Evolutionary conservation across 2,888 invertebrate genomes (phyloP).

Genomic region (Altica lythri): DNA sequence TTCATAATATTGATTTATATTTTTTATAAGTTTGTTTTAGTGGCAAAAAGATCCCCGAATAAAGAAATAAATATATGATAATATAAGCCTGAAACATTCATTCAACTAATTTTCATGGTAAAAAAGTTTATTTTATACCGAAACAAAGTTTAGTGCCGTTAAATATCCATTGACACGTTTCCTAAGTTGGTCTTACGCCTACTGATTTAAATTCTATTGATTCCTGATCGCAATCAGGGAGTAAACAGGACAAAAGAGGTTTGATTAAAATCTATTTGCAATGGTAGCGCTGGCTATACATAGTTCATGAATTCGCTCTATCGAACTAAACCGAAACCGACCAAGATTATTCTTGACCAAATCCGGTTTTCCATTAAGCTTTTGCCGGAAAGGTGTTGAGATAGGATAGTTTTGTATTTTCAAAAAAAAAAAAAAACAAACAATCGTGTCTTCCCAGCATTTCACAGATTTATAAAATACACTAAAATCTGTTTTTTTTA

Average conservation of each 20-base stretch:
- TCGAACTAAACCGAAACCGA: background rate
- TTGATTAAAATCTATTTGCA: slow-evolving; percentile 10
- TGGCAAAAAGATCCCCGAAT: too few relatives aligned
- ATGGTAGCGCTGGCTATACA: background rate
- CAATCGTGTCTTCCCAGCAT: too few relatives aligned
- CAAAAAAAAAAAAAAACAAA: background rate
- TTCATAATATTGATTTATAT: too few relatives aligned
- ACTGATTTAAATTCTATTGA: background rate
- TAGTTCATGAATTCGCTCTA: background rate
- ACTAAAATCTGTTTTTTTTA: too few relatives aligned
- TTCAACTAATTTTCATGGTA: background rate
- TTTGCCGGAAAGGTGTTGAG: background rate
- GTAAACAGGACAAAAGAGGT: slow-evolving; percentile 3
- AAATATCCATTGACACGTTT: too few relatives aligned
- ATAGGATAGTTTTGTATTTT: background rate
- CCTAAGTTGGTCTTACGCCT: too few relatives aligned
- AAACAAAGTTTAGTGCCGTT: background rate
- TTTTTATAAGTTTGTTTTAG: too few relatives aligned
- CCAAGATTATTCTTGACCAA: background rate
- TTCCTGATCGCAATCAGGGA: background rate
- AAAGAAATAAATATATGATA: too few relatives aligned
- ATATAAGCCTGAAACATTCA: too few relatives aligned
- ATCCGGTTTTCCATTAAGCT: background rate
- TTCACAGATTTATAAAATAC: too few relatives aligned
- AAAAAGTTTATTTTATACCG: background rate